These are phyloP conservation scores for Charaxes varanes DNA, from an alignment of 1,140 invertebrate species.

Conservation along the genomic window DNA sequence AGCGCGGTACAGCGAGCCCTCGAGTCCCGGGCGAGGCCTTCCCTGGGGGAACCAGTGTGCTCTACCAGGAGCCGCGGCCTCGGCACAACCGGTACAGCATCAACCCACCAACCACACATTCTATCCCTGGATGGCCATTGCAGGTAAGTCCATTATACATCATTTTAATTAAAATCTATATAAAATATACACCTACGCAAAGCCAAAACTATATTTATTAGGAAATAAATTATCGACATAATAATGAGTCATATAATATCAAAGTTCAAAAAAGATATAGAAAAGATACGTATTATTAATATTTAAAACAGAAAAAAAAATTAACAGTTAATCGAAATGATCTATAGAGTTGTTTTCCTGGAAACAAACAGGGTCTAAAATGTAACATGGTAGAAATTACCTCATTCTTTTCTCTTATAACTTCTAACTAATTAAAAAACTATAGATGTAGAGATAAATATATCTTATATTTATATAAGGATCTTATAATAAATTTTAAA, in stretches of 20 bases:
- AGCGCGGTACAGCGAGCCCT: conserved; percentile 86
- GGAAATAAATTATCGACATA: too few relatives aligned
- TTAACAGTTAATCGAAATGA: conserved; percentile 22
- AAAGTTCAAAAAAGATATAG: too few relatives aligned
- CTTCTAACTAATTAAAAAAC: too few relatives aligned
- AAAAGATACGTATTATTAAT: neutral
- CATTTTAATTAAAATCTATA: too few relatives aligned
- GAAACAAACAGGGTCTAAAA: conserved; percentile 19
- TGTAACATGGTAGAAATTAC: conserved; percentile 18
- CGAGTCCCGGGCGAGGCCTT: conserved; percentile 76
- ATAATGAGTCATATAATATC: too few relatives aligned
- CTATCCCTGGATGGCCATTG: conserved; percentile 98
- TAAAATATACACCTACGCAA: too few relatives aligned
- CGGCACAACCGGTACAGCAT: conserved; percentile 90
- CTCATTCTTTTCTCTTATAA: too few relatives aligned
- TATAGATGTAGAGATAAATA: too few relatives aligned
- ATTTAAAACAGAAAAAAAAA: conserved; percentile 13
- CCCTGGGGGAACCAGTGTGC: conserved; percentile 88
- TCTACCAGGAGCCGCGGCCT: conserved; percentile 83
- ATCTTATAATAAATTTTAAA: too few relatives aligned
- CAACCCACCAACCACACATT: conserved; percentile 94
- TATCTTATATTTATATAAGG: too few relatives aligned
- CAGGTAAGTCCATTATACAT: conserved; percentile 82
- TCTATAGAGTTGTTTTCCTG: conserved; percentile 24
- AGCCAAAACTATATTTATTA: too few relatives aligned